These are phyloP conservation scores for Lamellibrachia luymesi DNA, from an alignment of 1,140 invertebrate species.

Conservation along the genomic window DNA sequence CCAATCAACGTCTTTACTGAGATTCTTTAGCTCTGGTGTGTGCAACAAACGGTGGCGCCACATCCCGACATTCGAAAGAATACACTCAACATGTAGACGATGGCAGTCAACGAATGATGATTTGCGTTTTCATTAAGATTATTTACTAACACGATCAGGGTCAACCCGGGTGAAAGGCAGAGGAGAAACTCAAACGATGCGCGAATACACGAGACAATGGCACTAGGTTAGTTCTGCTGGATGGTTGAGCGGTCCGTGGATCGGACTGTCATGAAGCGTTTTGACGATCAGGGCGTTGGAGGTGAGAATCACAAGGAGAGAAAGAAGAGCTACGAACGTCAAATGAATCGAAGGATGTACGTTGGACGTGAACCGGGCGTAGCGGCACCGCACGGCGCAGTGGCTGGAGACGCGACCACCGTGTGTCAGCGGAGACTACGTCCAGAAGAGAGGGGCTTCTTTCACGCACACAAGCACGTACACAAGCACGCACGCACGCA, in stretches of 20 bases:
- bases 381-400: neutral
- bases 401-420: neutral
- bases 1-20: too few relatives aligned
- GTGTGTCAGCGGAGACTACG: neutral
- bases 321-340: neutral
- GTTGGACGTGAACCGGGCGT: neutral
- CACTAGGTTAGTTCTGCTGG: neutral
- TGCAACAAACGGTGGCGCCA: too few relatives aligned
- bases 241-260: neutral
- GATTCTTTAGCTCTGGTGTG: too few relatives aligned
- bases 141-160: neutral
- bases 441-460: neutral
- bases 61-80: neutral
- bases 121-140: neutral
- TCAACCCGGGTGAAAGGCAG: neutral
- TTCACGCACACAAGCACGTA: neutral
- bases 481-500: too few relatives aligned
- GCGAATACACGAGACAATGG: neutral
- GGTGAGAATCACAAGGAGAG: neutral
- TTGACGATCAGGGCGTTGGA: neutral
- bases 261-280: neutral
- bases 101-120: neutral
- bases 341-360: neutral
- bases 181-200: neutral
- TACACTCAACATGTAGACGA: neutral